phyloP scores from a whole-genome alignment of 2,113 vertebrate genomes.

The Anolis sagrei region DNA sequence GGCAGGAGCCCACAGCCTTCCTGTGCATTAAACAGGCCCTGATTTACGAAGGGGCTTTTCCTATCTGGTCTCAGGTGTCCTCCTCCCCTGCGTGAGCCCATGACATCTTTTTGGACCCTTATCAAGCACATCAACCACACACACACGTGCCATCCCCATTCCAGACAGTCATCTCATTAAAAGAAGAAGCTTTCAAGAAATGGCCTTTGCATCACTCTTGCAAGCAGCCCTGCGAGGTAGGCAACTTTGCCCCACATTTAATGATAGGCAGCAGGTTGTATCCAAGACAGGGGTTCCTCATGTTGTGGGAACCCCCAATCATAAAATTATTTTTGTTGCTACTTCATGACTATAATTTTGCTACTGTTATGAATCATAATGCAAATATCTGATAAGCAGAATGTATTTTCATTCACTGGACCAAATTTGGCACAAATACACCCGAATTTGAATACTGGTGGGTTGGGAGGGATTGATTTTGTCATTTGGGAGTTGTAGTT shows the following conservation, averaged over 20 bases:
- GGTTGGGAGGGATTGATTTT: no score
- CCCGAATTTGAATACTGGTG: no score
- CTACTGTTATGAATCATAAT: no score
- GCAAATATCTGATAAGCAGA: no score
- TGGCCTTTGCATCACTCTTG: background rate
- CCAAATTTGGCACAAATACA: no score
- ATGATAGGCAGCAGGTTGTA: no score
- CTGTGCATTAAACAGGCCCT: background rate
- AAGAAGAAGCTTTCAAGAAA: background rate
- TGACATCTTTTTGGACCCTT: background rate
- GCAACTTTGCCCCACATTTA: background rate
- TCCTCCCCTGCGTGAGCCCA: background rate
- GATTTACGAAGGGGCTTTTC: background rate
- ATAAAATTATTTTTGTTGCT: no score
- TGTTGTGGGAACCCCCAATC: no score
- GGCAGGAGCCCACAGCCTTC: background rate
- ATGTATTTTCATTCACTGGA: no score
- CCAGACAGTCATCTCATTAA: background rate
- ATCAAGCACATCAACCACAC: background rate
- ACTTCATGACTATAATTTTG: no score
- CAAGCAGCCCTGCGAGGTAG: background rate
- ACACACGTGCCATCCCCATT: background rate
- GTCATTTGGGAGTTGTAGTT: no score
- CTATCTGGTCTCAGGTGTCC: background rate
- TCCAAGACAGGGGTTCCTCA: background rate